These are phyloP conservation scores for Lordiphosa collinella DNA, from an alignment of 1,140 invertebrate species.

Conservation along the genomic window DNA sequence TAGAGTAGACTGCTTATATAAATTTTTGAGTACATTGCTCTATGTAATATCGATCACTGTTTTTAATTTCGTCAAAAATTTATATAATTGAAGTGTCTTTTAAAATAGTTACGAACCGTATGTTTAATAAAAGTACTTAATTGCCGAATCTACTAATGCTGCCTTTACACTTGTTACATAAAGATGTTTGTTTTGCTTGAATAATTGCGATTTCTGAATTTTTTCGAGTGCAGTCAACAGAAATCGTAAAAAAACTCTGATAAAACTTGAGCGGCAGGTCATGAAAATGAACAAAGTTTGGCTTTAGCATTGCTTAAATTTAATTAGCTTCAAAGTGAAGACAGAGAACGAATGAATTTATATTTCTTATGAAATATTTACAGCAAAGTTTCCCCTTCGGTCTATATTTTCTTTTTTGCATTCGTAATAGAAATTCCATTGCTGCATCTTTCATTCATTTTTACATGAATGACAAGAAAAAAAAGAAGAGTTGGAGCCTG, in stretches of 20 bases:
- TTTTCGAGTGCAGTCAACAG: background rate
- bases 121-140: no score
- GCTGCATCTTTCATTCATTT: constrained; percentile 18
- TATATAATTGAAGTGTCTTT: no score
- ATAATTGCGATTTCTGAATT: no score
- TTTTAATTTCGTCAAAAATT: no score
- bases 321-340: constrained; percentile 29
- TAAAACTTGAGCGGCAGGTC: background rate
- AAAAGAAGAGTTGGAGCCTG: background rate
- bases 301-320: constrained; percentile 19
- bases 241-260: background rate
- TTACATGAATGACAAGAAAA: constrained; percentile 2
- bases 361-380: constrained; percentile 20
- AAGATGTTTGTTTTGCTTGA: no score
- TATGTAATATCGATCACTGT: no score
- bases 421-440: constrained; percentile 40
- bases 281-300: background rate
- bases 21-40: no score
- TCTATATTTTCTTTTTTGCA: background rate
- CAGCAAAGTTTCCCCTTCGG: background rate
- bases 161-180: no score
- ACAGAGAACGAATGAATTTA: constrained; percentile 11
- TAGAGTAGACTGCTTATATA: no score
- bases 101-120: no score
- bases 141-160: no score